Conservation (phyloP, 2,797 vertebrate species). For the Leucoraja ocellata region DNA sequence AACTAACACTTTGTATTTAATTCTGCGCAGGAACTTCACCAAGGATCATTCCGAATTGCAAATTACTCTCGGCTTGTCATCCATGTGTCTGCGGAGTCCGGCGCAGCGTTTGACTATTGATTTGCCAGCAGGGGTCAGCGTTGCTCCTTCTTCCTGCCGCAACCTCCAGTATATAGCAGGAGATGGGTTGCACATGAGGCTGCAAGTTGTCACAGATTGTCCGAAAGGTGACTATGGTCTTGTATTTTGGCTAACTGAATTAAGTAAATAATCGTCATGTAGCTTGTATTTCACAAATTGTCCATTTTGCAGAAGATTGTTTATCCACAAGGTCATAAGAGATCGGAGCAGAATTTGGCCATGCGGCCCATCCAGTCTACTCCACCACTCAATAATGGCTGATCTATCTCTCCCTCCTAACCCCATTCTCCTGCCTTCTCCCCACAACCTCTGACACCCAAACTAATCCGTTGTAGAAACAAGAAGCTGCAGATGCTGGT, state of each 20-base stretch:
- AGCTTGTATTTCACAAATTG: background rate
- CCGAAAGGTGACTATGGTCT: slow-evolving; percentile 47
- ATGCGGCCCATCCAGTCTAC: background rate
- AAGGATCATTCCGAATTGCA: background rate
- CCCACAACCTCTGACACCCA: no score
- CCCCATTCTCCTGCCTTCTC: no score
- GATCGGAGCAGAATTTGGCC: no score
- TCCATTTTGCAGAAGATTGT: background rate
- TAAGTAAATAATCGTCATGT: background rate
- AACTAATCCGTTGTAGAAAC: no score
- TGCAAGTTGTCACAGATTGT: slow-evolving; percentile 54
- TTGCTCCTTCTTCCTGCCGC: slow-evolving; percentile 62
- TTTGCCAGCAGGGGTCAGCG: slow-evolving; percentile 68
- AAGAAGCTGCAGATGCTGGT: no score
- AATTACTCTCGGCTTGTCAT: slow-evolving; percentile 54
- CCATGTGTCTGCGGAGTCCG: slow-evolving; percentile 54
- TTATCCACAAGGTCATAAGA: background rate
- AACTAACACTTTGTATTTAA: background rate
- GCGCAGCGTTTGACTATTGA: slow-evolving; percentile 49
- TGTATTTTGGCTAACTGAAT: background rate
- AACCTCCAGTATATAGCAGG: slow-evolving; percentile 54
- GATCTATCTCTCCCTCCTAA: no score
- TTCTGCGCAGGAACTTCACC: background rate
- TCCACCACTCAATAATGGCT: no score
- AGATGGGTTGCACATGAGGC: slow-evolving; percentile 70